Conservation (phyloP, 2,113 vertebrate genomes). For the Ibidorhyncha struthersii region DNA sequence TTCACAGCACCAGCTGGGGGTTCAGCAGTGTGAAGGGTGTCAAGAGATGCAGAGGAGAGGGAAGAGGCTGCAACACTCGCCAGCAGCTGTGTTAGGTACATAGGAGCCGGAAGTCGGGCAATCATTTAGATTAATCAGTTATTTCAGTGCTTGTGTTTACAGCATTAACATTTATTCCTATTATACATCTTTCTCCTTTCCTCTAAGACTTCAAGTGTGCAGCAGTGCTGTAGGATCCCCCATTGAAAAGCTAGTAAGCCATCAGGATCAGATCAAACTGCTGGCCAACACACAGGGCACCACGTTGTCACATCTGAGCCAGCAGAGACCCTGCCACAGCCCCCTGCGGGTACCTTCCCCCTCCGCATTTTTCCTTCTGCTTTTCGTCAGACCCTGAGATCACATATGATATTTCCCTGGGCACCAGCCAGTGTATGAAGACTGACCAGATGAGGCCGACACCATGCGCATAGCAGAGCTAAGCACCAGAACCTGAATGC, state of each 20-base stretch:
- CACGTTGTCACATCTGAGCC: background rate
- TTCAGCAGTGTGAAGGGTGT: background rate
- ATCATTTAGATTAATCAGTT: background rate
- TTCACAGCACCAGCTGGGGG: background rate
- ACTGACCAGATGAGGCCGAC: too few relatives aligned
- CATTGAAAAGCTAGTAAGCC: background rate
- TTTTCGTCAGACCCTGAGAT: too few relatives aligned
- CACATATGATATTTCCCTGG: too few relatives aligned
- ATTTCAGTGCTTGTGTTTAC: background rate
- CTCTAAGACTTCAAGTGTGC: background rate
- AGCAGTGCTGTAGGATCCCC: background rate
- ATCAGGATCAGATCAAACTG: fast-evolving
- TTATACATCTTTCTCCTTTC: background rate
- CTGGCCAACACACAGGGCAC: background rate
- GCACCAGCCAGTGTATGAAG: too few relatives aligned
- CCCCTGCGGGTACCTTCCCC: background rate
- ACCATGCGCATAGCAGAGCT: background rate
- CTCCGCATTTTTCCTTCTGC: too few relatives aligned
- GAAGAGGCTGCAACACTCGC: fast-evolving
- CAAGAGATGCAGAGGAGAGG: background rate
- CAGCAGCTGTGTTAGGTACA: background rate
- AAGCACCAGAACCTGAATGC: background rate
- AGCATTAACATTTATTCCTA: background rate
- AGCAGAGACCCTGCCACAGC: background rate
- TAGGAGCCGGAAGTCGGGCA: background rate